A percentile compares a stretch with the other conserved stretches of the same genome.
Evolutionary conservation across 1,140 invertebrate genomes (phyloP).

Genomic region (Eciton burchellii): DNA sequence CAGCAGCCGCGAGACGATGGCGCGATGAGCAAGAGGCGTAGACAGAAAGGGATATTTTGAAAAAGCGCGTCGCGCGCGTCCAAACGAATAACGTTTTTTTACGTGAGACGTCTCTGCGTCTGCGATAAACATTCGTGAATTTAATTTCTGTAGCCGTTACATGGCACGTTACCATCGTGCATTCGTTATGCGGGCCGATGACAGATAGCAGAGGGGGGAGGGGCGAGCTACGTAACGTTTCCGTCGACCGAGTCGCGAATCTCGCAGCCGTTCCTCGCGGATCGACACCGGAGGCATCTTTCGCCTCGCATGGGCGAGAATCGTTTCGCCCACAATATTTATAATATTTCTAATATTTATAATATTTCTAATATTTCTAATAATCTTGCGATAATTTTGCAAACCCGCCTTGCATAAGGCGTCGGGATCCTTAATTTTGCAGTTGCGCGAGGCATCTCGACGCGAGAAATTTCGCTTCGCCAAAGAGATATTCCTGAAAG

Average conservation of each 20-base stretch:
- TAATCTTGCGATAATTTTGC: constrained; percentile 45
- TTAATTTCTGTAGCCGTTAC: constrained; percentile 41
- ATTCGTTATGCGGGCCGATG: constrained; percentile 14
- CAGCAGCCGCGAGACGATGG: no score
- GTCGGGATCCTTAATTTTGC: neutral
- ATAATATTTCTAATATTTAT: no score
- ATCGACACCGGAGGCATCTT: constrained; percentile 1
- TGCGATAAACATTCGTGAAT: constrained; percentile 21
- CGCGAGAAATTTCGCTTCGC: no score
- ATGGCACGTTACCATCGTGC: constrained; percentile 34
- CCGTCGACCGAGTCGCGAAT: constrained; percentile 27
- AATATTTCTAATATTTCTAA: no score
- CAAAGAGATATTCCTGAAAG: constrained; percentile 34
- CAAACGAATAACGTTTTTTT: no score
- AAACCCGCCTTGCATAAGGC: constrained; percentile 22
- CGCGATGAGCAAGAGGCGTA: no score
- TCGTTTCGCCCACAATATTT: constrained; percentile 40
- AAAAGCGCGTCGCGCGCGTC: no score
- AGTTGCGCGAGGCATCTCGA: constrained; percentile 3
- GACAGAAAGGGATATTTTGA: no score
- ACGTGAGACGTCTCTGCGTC: neutral
- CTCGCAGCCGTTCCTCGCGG: neutral
- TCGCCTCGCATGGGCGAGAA: neutral
- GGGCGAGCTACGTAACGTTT: constrained; percentile 48
- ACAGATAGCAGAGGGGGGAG: constrained; percentile 4